Conservation (phyloP, 2,797 vertebrate genomes). For the Chaetodon trifasciatus region DNA sequence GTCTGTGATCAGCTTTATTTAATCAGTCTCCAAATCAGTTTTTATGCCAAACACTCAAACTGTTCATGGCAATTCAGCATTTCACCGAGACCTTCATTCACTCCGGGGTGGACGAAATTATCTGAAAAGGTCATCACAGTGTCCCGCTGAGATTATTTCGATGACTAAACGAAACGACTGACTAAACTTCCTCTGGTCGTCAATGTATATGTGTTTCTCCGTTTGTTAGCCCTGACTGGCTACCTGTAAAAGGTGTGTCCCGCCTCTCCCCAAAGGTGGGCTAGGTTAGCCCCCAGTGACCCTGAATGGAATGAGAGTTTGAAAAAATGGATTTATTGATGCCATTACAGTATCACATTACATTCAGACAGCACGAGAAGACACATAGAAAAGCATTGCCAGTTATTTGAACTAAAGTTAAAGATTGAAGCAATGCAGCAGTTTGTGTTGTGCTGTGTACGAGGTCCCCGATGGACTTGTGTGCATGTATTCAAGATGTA, state of each 20-base stretch:
- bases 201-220: background rate
- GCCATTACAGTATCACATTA: constrained; percentile 10
- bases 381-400: background rate
- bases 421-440: too few relatives aligned
- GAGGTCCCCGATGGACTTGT: background rate
- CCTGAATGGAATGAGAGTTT: background rate
- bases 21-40: background rate
- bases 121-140: background rate
- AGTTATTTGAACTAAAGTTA: constrained; percentile 5
- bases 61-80: accelerated
- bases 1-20: background rate
- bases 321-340: constrained; percentile 6
- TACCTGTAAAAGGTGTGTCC: background rate
- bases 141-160: background rate
- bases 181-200: constrained; percentile 4
- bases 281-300: background rate
- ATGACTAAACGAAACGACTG: too few relatives aligned
- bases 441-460: background rate
- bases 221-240: background rate
- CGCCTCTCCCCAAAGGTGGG: background rate
- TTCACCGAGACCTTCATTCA: background rate
- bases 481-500: background rate
- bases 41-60: background rate
- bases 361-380: background rate
- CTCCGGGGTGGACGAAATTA: background rate